Conservation (phyloP, 2,888 invertebrate species). For the Panopea generosa region DNA sequence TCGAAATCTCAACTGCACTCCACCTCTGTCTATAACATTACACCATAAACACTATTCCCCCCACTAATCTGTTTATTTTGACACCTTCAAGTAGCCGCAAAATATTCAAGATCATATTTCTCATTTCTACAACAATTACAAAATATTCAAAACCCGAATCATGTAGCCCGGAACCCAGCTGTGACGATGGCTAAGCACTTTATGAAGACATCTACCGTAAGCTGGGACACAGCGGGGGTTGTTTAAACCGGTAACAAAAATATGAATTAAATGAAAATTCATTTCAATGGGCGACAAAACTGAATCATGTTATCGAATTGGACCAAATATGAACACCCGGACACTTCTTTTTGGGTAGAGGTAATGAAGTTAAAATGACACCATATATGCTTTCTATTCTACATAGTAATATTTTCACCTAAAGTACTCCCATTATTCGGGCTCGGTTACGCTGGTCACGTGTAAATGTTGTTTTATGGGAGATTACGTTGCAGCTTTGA, state of each 20-base stretch:
- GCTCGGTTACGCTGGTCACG: too few species aligned
- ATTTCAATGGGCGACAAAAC: slow-evolving; percentile 17
- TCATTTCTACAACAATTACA: slow-evolving; percentile 45
- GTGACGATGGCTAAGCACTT: slow-evolving; percentile 25
- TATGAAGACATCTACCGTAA: slow-evolving; percentile 16
- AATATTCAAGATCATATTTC: slow-evolving; percentile 61
- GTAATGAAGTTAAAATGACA: slow-evolving; percentile 33
- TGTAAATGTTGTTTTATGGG: too few species aligned
- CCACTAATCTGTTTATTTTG: slow-evolving; percentile 18
- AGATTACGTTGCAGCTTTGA: too few species aligned
- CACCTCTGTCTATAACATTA: too few species aligned
- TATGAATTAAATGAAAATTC: too few species aligned
- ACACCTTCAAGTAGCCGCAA: slow-evolving; percentile 19
- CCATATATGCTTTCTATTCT: slow-evolving; percentile 12
- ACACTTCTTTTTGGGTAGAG: slow-evolving; percentile 7
- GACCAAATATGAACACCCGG: slow-evolving; percentile 21
- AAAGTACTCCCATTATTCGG: too few species aligned
- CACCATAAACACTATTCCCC: too few species aligned
- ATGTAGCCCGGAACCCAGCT: slow-evolving; percentile 17
- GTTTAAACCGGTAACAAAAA: background rate
- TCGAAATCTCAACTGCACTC: too few species aligned
- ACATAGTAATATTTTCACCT: background rate
- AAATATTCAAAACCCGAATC: slow-evolving; percentile 28
- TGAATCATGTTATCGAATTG: slow-evolving; percentile 10
- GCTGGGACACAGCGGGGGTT: too few species aligned